Base-by-base conservation (phyloP, 2,113 vertebrate species). In the Chloroceryle aenea region DNA sequence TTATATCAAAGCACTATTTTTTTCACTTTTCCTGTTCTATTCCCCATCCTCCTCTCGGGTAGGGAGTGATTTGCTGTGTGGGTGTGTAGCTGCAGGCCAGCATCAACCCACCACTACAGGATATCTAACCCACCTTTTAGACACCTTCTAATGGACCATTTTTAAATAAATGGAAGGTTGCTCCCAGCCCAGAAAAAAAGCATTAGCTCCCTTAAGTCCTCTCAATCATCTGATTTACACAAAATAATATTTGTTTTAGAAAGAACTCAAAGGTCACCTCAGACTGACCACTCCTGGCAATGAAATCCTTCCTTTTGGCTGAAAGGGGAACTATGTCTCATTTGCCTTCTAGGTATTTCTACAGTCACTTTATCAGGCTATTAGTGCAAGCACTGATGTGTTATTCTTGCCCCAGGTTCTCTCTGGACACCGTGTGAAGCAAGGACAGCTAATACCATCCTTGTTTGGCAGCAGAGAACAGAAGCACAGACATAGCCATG, bases 281-380 rank as follows among this genome's bases (percentile, higher is more conserved):
- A 67, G 86, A 63, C 14, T 2, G 10, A 62, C 38, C 21, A 32
- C n/a, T 56, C 29, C 26, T 71, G 56, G 16, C 47, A 59, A 1
- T 69, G 53, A 89, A 90, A 58, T 62, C 15, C 16, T 94, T 77
- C 27, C 30, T 66, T 88, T 50, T 71, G 42, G 14, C 72, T 93
- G 72, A 64, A 68, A 58, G 69, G 14, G 13, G 19, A 92, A 5
- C 13, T 66, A n/a, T 18, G 11, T 64, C 32, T 71, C 38, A 4
- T 50, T 84, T 76, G 16, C 20, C 38, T 69, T 59, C 29, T 36
- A 42, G 17, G 9, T 34, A 30, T 55, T 88, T 85, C 47, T 71
- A 77, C 21, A 47, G 23, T 63, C 3, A 0, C n/a, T 84, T 86
- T 76, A 84, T 47, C 38, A 63, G 62, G 40, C 18, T 26, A 25